Conservation (phyloP, 2,888 invertebrate genomes). For the Heliothis peltigera region DNA sequence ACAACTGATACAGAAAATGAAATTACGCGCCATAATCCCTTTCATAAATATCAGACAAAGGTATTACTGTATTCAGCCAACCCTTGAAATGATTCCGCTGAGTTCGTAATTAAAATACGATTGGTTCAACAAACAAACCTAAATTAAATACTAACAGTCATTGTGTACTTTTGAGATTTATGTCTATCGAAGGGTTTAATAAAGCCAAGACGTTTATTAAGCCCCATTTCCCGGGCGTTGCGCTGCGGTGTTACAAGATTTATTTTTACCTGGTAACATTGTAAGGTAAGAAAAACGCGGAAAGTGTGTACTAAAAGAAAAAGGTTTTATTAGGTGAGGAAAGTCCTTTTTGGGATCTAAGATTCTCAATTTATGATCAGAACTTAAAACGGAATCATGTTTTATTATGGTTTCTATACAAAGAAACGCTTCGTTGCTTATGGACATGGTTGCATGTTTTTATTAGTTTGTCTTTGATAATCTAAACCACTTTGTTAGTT, state of each 20-base stretch:
- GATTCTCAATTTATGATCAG: neutral
- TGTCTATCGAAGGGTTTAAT: conserved; percentile 35
- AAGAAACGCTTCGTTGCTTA: too few species aligned
- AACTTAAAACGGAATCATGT: neutral
- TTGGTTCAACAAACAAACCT: conserved; percentile 45
- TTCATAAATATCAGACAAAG: conserved; percentile 21
- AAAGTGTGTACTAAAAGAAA: neutral
- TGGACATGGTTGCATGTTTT: too few species aligned
- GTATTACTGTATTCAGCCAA: conserved; percentile 19
- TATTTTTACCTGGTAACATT: neutral
- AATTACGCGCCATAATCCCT: conserved; percentile 18
- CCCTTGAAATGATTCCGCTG: conserved; percentile 21
- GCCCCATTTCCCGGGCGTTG: conserved; percentile 26
- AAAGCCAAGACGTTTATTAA: conserved; percentile 46
- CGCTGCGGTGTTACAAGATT: conserved; percentile 1
- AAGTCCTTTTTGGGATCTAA: neutral
- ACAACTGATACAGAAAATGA: conserved; percentile 8
- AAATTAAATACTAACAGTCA: conserved; percentile 51
- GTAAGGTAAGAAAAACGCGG: neutral
- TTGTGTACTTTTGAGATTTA: conserved; percentile 36
- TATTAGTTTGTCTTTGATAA: too few species aligned
- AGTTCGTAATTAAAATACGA: conserved; percentile 51
- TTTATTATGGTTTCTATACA: too few species aligned
- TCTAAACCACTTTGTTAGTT: neutral
- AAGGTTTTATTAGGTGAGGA: neutral